Evolutionary conservation across 2,113 vertebrate genomes (phyloP), one percentile per base, ranked within the genome.

Genomic region (Brachirus orientalis): DNA sequence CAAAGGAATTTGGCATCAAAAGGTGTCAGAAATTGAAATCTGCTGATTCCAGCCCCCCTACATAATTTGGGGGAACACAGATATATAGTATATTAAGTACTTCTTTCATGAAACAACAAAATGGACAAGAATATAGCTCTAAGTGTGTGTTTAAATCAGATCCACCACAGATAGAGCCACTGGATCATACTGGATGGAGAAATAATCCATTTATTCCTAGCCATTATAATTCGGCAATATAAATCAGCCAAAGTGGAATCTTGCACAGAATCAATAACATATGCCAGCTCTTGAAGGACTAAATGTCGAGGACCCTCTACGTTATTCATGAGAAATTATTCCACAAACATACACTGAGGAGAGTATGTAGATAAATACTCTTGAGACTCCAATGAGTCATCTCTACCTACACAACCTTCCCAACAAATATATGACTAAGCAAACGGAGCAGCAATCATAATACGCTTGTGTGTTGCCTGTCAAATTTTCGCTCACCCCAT

Each of bases 221-320:
- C 22, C 20, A n/a, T 80, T 73, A 47, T 55, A 69, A 55, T 43
- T 70, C 72, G 63, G 69, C 37, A 47, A 72, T 66, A 45, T 28
- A 62, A 67, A 57, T 57, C 56, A 41, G 52, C 50, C 33, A 63
- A 51, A 66, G 56, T 8, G 43, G 28, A 40, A 72, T 52, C 22
- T 69, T 54, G 38, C 41, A 40, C 65, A 58, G 55, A 86, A 83
- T 66, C 69, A 79, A 83, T 75, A 50, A 68, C 41, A 13, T 43
- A 60, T 53, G 33, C 12, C 38, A 59, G 35, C 35, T 17, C 65
- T 70, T 13, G 18, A 38, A 40, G 50, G 43, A 69, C 63, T 41
- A 28, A 62, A 77, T 50, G 55, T 28, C 61, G 16, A 37, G n/a
- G 47, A 40, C 14, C 48, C 45, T 69, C 19, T 35, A 44, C 22